These are phyloP conservation scores for Sylvia atricapilla DNA, from an alignment of 2,113 vertebrate species.

Conservation along the genomic window DNA sequence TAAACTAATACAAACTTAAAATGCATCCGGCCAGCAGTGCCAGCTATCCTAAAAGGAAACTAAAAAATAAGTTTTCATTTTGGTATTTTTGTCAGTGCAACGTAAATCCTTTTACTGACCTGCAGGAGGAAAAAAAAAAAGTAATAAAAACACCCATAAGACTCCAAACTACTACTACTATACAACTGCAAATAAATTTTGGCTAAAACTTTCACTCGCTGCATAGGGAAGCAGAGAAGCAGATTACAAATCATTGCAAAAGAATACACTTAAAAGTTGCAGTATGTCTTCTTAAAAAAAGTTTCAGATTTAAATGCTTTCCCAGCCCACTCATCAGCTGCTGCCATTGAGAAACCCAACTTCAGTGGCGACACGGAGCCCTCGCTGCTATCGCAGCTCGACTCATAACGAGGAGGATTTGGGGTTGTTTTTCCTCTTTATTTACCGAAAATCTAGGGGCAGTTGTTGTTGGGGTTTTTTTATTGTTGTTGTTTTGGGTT, in stretches of 20 bases:
- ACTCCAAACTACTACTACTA: constrained; percentile 73
- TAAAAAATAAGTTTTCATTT: constrained; percentile 92
- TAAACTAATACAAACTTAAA: constrained; percentile 96
- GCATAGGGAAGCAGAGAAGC: constrained; percentile 67
- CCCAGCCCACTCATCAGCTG: constrained; percentile 5
- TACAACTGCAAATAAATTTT: constrained; percentile 69
- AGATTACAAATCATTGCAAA: constrained; percentile 68
- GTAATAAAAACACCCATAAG: constrained; percentile 75
- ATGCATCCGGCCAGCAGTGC: constrained; percentile 99
- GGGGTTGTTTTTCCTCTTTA: neutral
- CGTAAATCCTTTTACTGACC: constrained; percentile 96
- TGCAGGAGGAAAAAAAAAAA: constrained; percentile 88
- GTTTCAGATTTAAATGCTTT: constrained; percentile 38
- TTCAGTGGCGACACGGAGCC: neutral
- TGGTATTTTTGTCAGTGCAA: constrained; percentile 91
- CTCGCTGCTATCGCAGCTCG: neutral
- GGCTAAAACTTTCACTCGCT: constrained; percentile 65
- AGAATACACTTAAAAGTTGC: constrained; percentile 68
- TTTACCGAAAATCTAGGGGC: constrained; percentile 26
- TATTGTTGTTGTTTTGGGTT: neutral
- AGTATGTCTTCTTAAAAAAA: constrained; percentile 9
- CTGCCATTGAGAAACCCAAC: constrained; percentile 19
- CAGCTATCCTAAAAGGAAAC: constrained; percentile 93
- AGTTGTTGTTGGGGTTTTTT: neutral
- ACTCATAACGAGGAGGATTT: neutral